phyloP scores from a whole-genome alignment of 2,888 invertebrate species.

The Cephus nigrinus region DNA sequence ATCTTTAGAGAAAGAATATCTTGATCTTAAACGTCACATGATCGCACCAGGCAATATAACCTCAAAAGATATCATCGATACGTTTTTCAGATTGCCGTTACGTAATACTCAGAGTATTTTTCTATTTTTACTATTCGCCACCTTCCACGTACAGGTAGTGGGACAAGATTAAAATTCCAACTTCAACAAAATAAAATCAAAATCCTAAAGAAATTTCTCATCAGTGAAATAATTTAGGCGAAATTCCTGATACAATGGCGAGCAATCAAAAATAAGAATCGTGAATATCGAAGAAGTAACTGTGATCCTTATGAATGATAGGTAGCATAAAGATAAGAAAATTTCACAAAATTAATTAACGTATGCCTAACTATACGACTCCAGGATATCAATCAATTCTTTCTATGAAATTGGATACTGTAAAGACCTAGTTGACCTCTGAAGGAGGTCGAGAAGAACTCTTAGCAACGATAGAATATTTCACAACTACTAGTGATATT shows the following conservation, averaged over 20 bases:
- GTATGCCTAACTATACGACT: background rate
- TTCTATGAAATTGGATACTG: background rate
- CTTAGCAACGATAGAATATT: background rate
- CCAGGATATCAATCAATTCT: background rate
- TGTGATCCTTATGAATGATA: background rate
- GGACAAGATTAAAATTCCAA: background rate
- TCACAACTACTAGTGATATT: background rate
- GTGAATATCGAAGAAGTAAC: background rate
- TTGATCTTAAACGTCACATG: background rate
- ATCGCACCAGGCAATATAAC: background rate
- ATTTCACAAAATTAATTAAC: background rate
- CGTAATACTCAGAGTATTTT: background rate
- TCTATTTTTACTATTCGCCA: constrained; percentile 1
- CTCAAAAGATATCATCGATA: background rate
- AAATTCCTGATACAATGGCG: background rate
- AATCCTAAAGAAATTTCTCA: background rate
- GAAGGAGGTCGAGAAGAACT: constrained; percentile 27
- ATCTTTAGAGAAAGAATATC: background rate
- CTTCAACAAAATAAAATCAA: background rate
- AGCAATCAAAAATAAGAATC: background rate
- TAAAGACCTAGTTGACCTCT: constrained; percentile 27
- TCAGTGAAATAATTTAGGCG: background rate
- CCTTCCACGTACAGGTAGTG: background rate
- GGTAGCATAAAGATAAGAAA: background rate
- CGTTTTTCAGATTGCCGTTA: background rate